phyloP scores from a whole-genome alignment of 2,113 vertebrate species.

The Phycodurus eques region DNA sequence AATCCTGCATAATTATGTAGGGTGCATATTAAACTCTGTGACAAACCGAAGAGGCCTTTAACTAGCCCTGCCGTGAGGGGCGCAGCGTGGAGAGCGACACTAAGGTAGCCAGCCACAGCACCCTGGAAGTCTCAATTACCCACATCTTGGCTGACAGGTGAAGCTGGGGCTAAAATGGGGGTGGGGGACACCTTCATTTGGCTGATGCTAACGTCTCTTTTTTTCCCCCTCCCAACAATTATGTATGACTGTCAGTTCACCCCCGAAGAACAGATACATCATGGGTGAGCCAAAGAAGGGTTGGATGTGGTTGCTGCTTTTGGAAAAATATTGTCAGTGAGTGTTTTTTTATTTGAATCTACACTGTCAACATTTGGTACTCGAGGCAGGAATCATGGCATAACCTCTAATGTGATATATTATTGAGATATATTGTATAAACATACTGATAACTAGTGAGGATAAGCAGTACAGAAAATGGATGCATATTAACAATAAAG shows the following conservation, averaged over 20 bases:
- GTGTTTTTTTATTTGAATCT: not conserved
- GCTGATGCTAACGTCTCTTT: conserved; percentile 70
- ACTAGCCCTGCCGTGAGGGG: conserved; percentile 85
- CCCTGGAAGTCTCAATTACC: conserved; percentile 88
- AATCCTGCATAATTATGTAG: conserved; percentile 99
- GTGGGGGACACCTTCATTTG: conserved; percentile 44
- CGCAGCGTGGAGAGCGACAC: conserved; percentile 77
- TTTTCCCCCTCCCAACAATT: conserved; percentile 61
- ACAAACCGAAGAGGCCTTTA: conserved; percentile 99
- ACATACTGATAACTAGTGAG: too few species aligned
- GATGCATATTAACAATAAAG: too few species aligned
- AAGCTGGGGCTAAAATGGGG: conserved; percentile 52
- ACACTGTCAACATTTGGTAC: not conserved
- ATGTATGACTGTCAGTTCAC: conserved; percentile 68
- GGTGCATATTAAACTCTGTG: conserved; percentile 99
- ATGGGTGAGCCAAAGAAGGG: conserved; percentile 51
- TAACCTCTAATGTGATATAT: not conserved
- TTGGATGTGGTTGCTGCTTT: not conserved
- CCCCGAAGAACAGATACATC: conserved; percentile 60
- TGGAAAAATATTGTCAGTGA: not conserved
- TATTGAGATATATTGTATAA: not conserved
- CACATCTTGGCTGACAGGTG: conserved; percentile 70
- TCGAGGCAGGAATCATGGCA: not conserved
- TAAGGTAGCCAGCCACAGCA: conserved; percentile 77
- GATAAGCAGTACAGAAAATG: too few species aligned